phyloP scores from a whole-genome alignment of 2,888 invertebrate species.

The Dicyrtoma fusca region DNA sequence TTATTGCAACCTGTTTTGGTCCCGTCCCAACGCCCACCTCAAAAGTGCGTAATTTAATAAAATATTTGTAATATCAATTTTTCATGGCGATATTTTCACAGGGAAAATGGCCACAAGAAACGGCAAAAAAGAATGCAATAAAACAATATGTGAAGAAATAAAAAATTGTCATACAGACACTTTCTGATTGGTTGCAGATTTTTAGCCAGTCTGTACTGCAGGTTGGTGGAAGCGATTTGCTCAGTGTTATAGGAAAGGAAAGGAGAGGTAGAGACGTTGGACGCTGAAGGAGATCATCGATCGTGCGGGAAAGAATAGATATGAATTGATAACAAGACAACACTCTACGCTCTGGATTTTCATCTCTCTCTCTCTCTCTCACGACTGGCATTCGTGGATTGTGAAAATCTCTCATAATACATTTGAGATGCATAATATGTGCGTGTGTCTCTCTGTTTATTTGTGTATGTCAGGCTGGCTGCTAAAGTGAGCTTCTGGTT shows the following conservation, averaged over 20 bases:
- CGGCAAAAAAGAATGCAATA: too few relatives aligned
- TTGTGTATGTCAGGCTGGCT: conserved; percentile 1
- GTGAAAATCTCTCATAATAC: conserved; percentile 7
- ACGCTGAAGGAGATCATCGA: conserved; percentile 9
- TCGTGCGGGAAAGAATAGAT: conserved; percentile 13
- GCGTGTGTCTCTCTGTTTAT: neutral
- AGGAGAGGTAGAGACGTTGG: neutral
- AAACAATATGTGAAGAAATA: too few relatives aligned
- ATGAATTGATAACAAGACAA: conserved; percentile 26
- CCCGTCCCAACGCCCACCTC: too few relatives aligned
- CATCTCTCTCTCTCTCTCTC: conserved; percentile 3
- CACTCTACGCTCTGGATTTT: conserved; percentile 27
- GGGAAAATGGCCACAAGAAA: too few relatives aligned
- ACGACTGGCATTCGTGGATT: neutral
- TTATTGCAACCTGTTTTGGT: too few relatives aligned
- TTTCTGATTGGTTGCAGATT: too few relatives aligned
- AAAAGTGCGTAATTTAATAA: too few relatives aligned
- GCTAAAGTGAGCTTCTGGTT: neutral
- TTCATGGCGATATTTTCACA: too few relatives aligned
- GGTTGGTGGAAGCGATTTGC: too few relatives aligned
- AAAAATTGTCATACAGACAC: too few relatives aligned
- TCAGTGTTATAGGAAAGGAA: neutral
- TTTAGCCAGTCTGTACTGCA: too few relatives aligned
- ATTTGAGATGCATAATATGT: neutral
- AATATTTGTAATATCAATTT: too few relatives aligned